These are phyloP conservation scores for Percopsis omiscomaycus DNA, from an alignment of 2,797 vertebrate species.

Conservation along the genomic window DNA sequence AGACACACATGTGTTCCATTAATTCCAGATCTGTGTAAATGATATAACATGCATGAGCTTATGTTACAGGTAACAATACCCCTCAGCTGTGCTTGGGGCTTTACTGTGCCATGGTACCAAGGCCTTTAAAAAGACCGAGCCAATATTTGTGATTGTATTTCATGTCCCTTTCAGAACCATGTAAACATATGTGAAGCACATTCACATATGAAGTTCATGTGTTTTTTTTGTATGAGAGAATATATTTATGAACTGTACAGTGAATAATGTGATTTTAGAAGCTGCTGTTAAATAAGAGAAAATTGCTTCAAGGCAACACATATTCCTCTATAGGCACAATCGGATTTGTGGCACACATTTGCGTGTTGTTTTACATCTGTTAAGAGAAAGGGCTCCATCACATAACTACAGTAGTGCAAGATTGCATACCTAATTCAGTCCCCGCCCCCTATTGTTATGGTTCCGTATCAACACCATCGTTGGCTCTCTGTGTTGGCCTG, in stretches of 20 bases:
- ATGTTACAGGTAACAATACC: slow-evolving; percentile 75
- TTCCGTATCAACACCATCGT: slow-evolving; percentile 37
- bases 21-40: slow-evolving; percentile 73
- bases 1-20: slow-evolving; percentile 78
- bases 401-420: slow-evolving; percentile 11
- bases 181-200: too few species aligned
- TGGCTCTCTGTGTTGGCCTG: slow-evolving; percentile 44
- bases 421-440: slow-evolving; percentile 8
- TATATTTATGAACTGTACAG: too few species aligned
- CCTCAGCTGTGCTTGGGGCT: slow-evolving; percentile 70
- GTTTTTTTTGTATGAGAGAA: too few species aligned
- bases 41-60: slow-evolving; percentile 75
- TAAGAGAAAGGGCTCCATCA: slow-evolving; percentile 15
- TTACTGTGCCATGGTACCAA: slow-evolving; percentile 46
- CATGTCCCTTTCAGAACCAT: slow-evolving; percentile 41
- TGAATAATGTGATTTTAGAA: too few species aligned
- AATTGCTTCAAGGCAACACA: too few species aligned
- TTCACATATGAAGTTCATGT: too few species aligned
- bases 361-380: neutral
- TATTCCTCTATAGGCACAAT: too few species aligned
- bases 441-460: slow-evolving; percentile 52
- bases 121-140: slow-evolving; percentile 57
- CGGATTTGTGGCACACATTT: too few species aligned
- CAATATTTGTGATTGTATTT: slow-evolving; percentile 34
- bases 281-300: too few species aligned